These are phyloP conservation scores for Heliconius melpomene DNA, from an alignment of 1,140 invertebrate species.

Conservation along the genomic window DNA sequence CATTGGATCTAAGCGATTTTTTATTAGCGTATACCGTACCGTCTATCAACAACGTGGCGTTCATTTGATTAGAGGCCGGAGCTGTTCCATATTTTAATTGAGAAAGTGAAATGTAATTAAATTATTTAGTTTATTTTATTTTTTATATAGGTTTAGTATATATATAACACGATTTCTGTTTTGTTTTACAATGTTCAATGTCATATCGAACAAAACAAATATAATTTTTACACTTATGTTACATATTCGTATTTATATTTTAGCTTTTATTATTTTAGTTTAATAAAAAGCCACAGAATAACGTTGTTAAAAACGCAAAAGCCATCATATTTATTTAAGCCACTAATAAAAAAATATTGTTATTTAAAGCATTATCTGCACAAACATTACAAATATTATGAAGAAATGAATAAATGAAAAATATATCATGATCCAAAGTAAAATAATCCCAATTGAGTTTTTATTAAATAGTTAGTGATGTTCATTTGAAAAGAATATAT, in stretches of 20 bases:
- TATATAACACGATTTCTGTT: no score
- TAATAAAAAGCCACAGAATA: no score
- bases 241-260: no score
- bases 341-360: no score
- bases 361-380: no score
- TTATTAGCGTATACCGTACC: conserved; percentile 21
- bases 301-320: no score
- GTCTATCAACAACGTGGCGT: conserved; percentile 24
- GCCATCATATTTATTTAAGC: no score
- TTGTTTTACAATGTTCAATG: no score
- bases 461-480: neutral
- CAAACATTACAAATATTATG: neutral
- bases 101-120: conserved; percentile 19
- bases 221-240: neutral
- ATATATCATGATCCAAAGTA: neutral
- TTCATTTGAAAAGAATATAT: neutral
- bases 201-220: neutral
- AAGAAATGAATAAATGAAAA: neutral
- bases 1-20: conserved; percentile 18
- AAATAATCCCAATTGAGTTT: neutral
- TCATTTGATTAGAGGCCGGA: conserved; percentile 25
- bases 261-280: no score
- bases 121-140: neutral
- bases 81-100: conserved; percentile 24
- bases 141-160: neutral